Percentiles rank a stretch among this genome's conserved stretches.
These are phyloP conservation scores for Prionailurus viverrinus DNA, from an alignment of 2,113 vertebrate genomes.

Conservation along the genomic window DNA sequence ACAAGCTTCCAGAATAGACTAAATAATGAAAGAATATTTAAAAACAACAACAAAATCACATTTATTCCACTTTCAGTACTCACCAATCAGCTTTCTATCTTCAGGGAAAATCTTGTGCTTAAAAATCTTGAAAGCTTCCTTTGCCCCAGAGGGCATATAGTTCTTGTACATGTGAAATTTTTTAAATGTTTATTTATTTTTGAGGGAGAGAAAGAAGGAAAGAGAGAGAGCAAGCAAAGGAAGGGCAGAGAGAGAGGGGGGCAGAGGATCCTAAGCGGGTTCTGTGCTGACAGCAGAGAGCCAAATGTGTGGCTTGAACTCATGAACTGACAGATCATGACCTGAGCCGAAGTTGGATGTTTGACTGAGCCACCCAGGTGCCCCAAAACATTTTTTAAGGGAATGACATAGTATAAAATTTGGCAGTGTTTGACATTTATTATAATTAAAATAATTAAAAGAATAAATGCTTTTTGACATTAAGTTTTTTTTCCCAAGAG, in stretches of 20 bases:
- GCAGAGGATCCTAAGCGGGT: too few relatives aligned
- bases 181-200: too few relatives aligned
- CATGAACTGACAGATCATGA: too few relatives aligned
- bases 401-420: not conserved
- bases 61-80: not conserved
- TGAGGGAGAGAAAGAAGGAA: too few relatives aligned
- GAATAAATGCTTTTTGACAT: not conserved
- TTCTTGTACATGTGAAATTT: not conserved
- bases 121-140: not conserved
- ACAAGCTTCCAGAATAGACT: not conserved
- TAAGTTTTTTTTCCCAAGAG: constrained; percentile 18
- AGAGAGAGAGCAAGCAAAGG: too few relatives aligned
- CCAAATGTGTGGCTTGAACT: too few relatives aligned
- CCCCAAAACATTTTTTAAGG: not conserved
- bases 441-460: not conserved
- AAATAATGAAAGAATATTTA: not conserved
- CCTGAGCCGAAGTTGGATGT: too few relatives aligned
- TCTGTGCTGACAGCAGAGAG: too few relatives aligned
- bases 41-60: not conserved
- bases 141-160: not conserved
- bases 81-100: not conserved
- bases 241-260: too few relatives aligned
- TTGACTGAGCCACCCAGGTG: too few relatives aligned
- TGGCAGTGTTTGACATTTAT: not conserved
- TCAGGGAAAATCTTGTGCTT: not conserved